Evolutionary conservation across 2,113 vertebrate genomes (phyloP).

Genomic region (Aplodontia rufa): DNA sequence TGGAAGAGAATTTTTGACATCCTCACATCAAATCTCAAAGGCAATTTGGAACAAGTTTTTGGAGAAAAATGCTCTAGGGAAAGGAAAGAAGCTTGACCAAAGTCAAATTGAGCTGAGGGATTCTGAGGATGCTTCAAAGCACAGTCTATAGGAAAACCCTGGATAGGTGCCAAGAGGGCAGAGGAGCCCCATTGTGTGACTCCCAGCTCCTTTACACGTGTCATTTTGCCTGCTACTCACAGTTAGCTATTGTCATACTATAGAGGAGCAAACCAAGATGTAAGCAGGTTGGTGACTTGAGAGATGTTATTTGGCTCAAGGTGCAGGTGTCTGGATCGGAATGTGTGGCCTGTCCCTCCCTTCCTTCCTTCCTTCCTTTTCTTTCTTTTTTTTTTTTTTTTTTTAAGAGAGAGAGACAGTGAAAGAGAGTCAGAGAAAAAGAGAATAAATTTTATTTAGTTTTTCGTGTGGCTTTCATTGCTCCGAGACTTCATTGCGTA

Average conservation of each 20-base stretch:
- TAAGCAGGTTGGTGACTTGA: neutral
- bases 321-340: neutral
- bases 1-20: neutral
- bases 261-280: neutral
- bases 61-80: neutral
- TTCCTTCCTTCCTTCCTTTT: too few species aligned
- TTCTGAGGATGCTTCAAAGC: neutral
- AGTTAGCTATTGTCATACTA: neutral
- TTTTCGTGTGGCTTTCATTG: too few species aligned
- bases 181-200: neutral
- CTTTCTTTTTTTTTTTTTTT: too few species aligned
- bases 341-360: too few species aligned
- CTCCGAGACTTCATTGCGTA: too few species aligned
- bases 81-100: neutral
- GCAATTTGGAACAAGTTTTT: neutral
- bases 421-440: too few species aligned
- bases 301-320: neutral
- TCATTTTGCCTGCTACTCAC: neutral
- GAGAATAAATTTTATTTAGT: too few species aligned
- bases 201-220: neutral
- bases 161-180: neutral
- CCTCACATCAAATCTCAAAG: neutral
- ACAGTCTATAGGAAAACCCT: neutral
- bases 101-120: neutral
- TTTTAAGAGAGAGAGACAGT: too few species aligned